Evolutionary conservation across 2,888 invertebrate species (phyloP).

Genomic region (Reticulitermes lucifugus): DNA sequence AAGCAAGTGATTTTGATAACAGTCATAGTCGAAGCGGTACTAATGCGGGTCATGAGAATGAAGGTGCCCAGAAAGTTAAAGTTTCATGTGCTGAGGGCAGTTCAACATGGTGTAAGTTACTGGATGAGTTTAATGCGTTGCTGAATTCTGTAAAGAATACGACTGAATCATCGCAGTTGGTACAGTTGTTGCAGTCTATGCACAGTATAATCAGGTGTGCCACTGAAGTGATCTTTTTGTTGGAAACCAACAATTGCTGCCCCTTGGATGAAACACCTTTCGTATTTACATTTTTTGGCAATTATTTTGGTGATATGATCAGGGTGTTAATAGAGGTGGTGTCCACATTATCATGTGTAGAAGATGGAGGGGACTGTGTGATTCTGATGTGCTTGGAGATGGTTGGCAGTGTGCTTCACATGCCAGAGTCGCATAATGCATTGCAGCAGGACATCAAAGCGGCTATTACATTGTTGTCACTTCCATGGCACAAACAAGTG

Average conservation of each 20-base stretch:
- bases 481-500: neutral
- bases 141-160: neutral
- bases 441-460: neutral
- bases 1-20: too few species aligned
- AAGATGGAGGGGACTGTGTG: neutral
- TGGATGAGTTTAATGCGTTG: neutral
- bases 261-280: neutral
- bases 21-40: too few species aligned
- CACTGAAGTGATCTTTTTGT: neutral
- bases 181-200: neutral
- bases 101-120: neutral
- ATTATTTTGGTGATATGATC: neutral
- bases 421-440: neutral
- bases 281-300: neutral
- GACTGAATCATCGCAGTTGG: neutral
- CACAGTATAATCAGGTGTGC: neutral
- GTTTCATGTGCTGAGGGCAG: neutral
- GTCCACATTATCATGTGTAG: neutral
- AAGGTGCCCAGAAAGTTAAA: neutral
- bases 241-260: neutral
- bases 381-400: slow-evolving; percentile 7
- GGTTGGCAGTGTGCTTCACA: neutral
- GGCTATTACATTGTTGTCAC: neutral
- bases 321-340: neutral
- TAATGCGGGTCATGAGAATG: too few species aligned